These are phyloP conservation scores for Ophiodon elongatus DNA, from an alignment of 2,113 vertebrate genomes.

Conservation along the genomic window DNA sequence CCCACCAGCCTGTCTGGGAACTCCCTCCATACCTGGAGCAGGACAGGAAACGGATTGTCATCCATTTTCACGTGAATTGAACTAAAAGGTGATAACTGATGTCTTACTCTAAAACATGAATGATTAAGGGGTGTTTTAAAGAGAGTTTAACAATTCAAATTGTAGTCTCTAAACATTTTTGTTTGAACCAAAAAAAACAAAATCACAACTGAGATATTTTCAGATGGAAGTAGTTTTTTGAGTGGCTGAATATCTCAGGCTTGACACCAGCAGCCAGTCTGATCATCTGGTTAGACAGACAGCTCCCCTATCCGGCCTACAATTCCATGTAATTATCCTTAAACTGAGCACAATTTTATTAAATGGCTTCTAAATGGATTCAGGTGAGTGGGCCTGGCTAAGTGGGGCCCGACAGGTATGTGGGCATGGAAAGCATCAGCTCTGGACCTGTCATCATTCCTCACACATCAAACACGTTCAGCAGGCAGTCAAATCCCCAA, in stretches of 20 bases:
- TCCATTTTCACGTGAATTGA: conserved; percentile 6
- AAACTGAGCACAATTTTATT: conserved; percentile 84
- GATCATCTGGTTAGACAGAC: conserved; percentile 54
- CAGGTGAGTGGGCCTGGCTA: conserved; percentile 74
- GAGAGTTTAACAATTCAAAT: neutral
- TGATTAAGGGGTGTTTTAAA: neutral
- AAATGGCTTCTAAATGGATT: conserved; percentile 83
- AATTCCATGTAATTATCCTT: conserved; percentile 81
- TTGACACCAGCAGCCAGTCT: conserved; percentile 38
- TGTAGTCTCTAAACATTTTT: conserved; percentile 6
- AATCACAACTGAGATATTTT: neutral
- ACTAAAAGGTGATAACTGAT: conserved; percentile 2
- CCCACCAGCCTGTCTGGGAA: conserved; percentile 97
- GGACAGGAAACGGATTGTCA: conserved; percentile 31
- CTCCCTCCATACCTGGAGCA: conserved; percentile 93
- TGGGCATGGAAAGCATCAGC: conserved; percentile 76
- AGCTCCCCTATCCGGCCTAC: conserved; percentile 63
- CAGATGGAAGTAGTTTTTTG: neutral
- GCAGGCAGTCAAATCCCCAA: conserved; percentile 55
- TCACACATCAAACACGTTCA: conserved; percentile 78
- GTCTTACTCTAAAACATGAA: neutral
- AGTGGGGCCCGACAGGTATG: conserved; percentile 55
- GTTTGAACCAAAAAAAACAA: conserved; percentile 32
- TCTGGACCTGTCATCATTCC: conserved; percentile 71
- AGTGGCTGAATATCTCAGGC: conserved; percentile 28